Percentiles rank a stretch among this genome's conserved stretches.
phyloP scores from a whole-genome alignment of 1,140 invertebrate genomes.

The Contarinia nasturtii region DNA sequence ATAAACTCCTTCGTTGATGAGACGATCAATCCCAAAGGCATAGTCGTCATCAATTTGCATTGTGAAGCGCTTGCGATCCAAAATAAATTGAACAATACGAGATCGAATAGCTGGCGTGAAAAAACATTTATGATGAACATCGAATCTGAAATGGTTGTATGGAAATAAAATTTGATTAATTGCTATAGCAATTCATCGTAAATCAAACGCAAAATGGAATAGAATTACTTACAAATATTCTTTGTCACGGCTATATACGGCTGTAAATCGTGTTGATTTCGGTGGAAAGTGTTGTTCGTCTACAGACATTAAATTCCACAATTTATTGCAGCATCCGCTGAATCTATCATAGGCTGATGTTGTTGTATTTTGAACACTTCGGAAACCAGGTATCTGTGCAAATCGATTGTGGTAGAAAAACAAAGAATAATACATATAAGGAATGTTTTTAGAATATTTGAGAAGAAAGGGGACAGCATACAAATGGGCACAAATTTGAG shows the following conservation, averaged over 20 bases:
- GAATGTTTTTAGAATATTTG: background rate
- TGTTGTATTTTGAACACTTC: constrained; percentile 34
- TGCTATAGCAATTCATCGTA: background rate
- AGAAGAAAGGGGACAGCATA: background rate
- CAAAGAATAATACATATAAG: background rate
- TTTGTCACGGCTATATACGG: constrained; percentile 70
- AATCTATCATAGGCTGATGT: constrained; percentile 39
- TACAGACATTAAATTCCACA: constrained; percentile 40
- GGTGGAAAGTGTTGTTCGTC: constrained; percentile 47
- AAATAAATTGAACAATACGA: constrained; percentile 77
- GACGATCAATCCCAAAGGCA: constrained; percentile 66
- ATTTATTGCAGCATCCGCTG: constrained; percentile 32
- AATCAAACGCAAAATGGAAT: constrained; percentile 1
- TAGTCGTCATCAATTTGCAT: constrained; percentile 40
- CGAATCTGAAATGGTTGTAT: too few relatives aligned
- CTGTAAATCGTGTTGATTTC: constrained; percentile 52
- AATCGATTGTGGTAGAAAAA: background rate
- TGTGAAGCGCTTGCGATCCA: constrained; percentile 69
- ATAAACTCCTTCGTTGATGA: constrained; percentile 59
- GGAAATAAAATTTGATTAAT: constrained; percentile 8
- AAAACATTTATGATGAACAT: constrained; percentile 58
- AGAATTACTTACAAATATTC: constrained; percentile 54
- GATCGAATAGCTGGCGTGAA: constrained; percentile 72
- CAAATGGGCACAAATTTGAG: background rate
- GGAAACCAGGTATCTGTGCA: constrained; percentile 36